Base-by-base conservation (phyloP, 2,888 invertebrate species). In the Eupithecia centaureata region DNA sequence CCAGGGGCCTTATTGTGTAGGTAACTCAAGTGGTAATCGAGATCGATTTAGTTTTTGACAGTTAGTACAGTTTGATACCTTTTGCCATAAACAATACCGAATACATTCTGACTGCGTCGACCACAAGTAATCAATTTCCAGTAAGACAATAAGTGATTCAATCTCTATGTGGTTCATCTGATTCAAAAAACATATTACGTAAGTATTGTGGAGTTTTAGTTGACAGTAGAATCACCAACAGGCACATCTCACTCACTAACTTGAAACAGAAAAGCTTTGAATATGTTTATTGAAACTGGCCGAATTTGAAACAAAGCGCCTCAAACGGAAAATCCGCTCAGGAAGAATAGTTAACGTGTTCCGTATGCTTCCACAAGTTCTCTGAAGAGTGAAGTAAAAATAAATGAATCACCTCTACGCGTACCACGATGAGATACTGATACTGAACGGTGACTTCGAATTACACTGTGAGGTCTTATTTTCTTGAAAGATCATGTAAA, bases 241-340 rank as follows among this genome's bases (percentile, higher is more conserved):
- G 88, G 86, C 78, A 81, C 76, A 76, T 80, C 86, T 91, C 90
- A 47, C 42, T 90, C 85, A 79, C 76, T 90, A 84, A 79, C 76
- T 79, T 76, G 79, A 81, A 78, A 77, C 75, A 47, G 1, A 47
- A 47, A 47, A 47, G 47, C 47, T 18, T 47, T 92, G 90, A 91
- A 85, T 87, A 77, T 82, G 89, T 91, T 89, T 90, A 87, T 89
- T 91, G 83, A 83, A 83, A 79, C 82, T 68, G 59, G 69, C 68
- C 84, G 80, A 78, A 57, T 80, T 83, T 82, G 79, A 82, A 79
- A 80, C 81, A 84, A n/a, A 76, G 77, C 76, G 79, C 80, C 80
- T 81, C 81, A 77, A 78, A 80, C 77, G 79, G 82, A 78, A 83
- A 78, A 77, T 77, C 73, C 68, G 72, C 68, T 69, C 73, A 79